phyloP scores from a whole-genome alignment of 2,888 invertebrate species.

The Loripinus fragilis region DNA sequence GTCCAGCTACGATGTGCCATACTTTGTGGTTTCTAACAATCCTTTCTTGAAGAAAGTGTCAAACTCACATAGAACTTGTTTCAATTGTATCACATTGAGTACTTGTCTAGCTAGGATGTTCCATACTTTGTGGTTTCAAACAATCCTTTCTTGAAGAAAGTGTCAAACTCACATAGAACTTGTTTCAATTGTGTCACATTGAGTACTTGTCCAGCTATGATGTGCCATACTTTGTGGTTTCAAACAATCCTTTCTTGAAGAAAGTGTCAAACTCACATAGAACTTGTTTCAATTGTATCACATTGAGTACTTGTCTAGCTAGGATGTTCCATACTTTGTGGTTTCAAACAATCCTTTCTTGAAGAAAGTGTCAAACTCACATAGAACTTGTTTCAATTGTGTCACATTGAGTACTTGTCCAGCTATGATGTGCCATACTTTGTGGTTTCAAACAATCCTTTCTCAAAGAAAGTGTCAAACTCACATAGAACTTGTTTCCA shows the following conservation, averaged over 20 bases:
- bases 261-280: constrained; percentile 80
- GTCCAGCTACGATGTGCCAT: constrained; percentile 65
- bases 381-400: constrained; percentile 77
- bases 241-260: constrained; percentile 81
- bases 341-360: constrained; percentile 81
- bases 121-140: constrained; percentile 79
- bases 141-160: constrained; percentile 81
- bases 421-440: constrained; percentile 71
- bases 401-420: constrained; percentile 49
- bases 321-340: constrained; percentile 73
- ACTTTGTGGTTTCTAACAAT: constrained; percentile 78
- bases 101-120: constrained; percentile 52
- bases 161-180: constrained; percentile 78
- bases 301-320: constrained; percentile 31
- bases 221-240: constrained; percentile 76
- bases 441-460: constrained; percentile 80
- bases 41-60: constrained; percentile 81
- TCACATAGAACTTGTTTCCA: constrained; percentile 79
- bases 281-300: constrained; percentile 76
- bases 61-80: constrained; percentile 79
- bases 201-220: constrained; percentile 30
- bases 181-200: constrained; percentile 76
- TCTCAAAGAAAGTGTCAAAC: constrained; percentile 80
- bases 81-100: constrained; percentile 69
- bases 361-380: constrained; percentile 81